Base-by-base conservation (phyloP, 2,797 vertebrate genomes). In the Hypotaenidia okinawae region DNA sequence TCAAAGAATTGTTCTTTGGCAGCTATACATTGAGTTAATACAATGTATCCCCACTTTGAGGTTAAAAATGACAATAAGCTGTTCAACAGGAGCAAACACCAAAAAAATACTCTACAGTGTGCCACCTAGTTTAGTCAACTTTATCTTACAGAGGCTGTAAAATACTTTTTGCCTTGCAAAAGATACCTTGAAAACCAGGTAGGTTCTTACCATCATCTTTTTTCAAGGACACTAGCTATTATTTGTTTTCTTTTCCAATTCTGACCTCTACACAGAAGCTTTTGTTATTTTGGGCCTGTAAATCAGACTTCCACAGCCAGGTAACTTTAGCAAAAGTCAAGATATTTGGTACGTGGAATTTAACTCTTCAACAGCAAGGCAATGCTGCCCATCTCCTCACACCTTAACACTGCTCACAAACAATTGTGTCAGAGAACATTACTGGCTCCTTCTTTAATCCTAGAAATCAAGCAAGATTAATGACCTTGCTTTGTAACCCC, bases 31-130 rank as follows among this genome's bases (percentile, higher is more conserved):
- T 51, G 10, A 22, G 45, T 45, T 45, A 66, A 39, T 35, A 55
- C 2, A 51, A 1, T 11, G 33, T 14, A 37, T 1, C 2, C 28
- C 30, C 63, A 2, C 9, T 59, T 73, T 8, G 5, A 10, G 6
- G 5, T 77, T 70, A 37, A 94, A 91, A 18, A 47, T 41, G 11
- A 80, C 18, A 74, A 54, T 13, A 66, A 62, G 13, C 24, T 28
- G 16, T 13, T 18, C 15, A 83, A 58, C 2, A 57, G 19, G 2
- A 77, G 10, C 22, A 78, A 73, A 67, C 4, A 47, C 1, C 27
- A n/a, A 43, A n/a, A 76, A 73, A 11, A 3, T 39, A 16, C 5
- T 10, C 3, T 67, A 23, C 12, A 7, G 7, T 2, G 7, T 54
- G 16, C 37, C 47, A 49, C 19, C 13, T 28, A 33, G 2, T 25